phyloP scores from a whole-genome alignment of 2,113 vertebrate species.

The Hyperoodon ampullatus region DNA sequence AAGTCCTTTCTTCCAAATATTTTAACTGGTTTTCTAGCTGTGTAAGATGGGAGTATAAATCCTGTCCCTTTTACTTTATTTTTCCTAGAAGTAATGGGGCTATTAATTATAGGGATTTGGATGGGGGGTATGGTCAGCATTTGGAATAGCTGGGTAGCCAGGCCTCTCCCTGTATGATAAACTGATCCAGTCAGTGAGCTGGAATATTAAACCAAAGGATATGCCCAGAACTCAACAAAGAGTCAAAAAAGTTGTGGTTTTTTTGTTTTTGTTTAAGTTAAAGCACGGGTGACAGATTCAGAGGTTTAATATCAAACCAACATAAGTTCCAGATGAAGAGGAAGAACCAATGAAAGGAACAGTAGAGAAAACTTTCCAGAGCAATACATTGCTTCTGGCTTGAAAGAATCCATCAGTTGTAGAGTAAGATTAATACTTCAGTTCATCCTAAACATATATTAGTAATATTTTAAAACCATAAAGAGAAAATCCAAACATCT shows the following conservation, averaged over 20 bases:
- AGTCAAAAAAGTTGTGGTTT: background rate
- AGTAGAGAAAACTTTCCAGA: background rate
- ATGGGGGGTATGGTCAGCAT: background rate
- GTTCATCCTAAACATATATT: background rate
- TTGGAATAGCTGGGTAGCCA: background rate
- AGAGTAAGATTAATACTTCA: background rate
- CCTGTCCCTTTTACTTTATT: background rate
- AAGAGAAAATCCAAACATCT: background rate
- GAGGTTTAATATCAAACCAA: background rate
- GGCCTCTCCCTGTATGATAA: background rate
- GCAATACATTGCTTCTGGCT: background rate
- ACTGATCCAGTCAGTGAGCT: background rate
- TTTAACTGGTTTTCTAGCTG: background rate
- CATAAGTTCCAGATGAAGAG: background rate
- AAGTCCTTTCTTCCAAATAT: background rate
- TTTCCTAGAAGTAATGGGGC: background rate
- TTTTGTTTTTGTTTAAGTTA: background rate
- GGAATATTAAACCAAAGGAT: background rate
- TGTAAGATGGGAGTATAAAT: background rate
- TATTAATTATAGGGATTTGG: background rate
- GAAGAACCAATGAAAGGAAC: background rate
- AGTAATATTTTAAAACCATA: background rate
- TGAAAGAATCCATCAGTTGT: background rate
- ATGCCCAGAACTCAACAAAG: background rate
- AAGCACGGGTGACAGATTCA: background rate